Percentiles rank a stretch among this genome's conserved stretches.
These are phyloP conservation scores for Lasaia peninsularis DNA, from an alignment of 1,140 invertebrate genomes.

Conservation along the genomic window DNA sequence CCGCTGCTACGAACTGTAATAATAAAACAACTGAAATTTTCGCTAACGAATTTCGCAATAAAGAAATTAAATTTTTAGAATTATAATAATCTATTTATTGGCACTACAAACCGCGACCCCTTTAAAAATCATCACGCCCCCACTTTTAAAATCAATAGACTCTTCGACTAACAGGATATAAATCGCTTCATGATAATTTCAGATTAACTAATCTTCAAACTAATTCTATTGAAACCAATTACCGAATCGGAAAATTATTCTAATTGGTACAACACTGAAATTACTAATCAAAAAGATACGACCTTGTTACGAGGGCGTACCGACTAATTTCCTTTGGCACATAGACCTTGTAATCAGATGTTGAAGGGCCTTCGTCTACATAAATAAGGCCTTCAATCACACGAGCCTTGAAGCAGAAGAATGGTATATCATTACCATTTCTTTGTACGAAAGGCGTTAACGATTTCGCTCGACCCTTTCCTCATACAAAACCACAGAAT, in stretches of 20 bases:
- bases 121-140: too few relatives aligned
- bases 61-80: too few relatives aligned
- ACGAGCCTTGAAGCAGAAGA: conserved; percentile 16
- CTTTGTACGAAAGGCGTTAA: conserved; percentile 7
- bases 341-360: conserved; percentile 11
- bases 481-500: neutral
- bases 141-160: too few relatives aligned
- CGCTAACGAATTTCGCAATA: too few relatives aligned
- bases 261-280: neutral
- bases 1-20: too few relatives aligned
- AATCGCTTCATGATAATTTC: too few relatives aligned
- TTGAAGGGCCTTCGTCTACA: conserved; percentile 14
- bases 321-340: neutral
- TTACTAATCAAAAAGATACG: neutral
- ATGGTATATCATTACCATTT: conserved; percentile 15
- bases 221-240: neutral
- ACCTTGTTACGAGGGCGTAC: neutral
- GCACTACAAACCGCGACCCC: too few relatives aligned
- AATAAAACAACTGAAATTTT: too few relatives aligned
- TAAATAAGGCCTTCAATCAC: conserved; percentile 19
- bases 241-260: conserved; percentile 7
- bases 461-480: conserved; percentile 11
- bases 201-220: neutral
- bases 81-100: too few relatives aligned
- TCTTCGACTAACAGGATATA: too few relatives aligned